phyloP scores from a whole-genome alignment of 2,113 vertebrate species.

The Natator depressus region DNA sequence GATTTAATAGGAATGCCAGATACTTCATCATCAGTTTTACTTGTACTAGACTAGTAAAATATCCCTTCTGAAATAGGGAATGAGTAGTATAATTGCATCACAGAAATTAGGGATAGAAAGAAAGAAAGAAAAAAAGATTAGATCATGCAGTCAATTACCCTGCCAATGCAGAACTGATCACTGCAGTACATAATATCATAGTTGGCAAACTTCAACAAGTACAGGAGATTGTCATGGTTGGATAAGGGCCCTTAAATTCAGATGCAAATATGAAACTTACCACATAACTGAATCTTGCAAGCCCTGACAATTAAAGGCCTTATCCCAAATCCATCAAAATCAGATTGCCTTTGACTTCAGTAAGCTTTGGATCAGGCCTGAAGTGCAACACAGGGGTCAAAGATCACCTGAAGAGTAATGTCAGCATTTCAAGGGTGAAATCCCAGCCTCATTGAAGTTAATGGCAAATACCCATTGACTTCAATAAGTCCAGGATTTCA shows the following conservation, averaged over 20 bases:
- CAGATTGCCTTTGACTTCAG: background rate
- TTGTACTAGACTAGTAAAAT: background rate
- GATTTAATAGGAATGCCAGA: background rate
- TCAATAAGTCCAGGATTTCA: background rate
- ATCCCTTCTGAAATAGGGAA: background rate
- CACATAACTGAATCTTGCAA: background rate
- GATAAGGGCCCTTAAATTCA: background rate
- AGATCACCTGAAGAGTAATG: background rate
- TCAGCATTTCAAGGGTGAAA: background rate
- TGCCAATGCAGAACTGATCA: background rate
- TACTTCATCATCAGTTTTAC: background rate
- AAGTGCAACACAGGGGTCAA: background rate
- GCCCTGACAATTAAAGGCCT: background rate
- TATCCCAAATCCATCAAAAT: background rate
- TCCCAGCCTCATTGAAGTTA: background rate
- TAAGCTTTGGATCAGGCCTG: background rate
- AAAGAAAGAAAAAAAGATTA: background rate
- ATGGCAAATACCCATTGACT: background rate
- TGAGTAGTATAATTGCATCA: background rate
- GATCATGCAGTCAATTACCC: background rate
- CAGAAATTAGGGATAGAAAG: background rate
- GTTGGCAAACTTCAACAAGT: background rate
- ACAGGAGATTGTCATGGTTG: background rate
- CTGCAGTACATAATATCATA: background rate
- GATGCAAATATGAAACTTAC: rapidly evolving